phyloP scores from a whole-genome alignment of 2,888 invertebrate species.

The Epinotia demarniana region DNA sequence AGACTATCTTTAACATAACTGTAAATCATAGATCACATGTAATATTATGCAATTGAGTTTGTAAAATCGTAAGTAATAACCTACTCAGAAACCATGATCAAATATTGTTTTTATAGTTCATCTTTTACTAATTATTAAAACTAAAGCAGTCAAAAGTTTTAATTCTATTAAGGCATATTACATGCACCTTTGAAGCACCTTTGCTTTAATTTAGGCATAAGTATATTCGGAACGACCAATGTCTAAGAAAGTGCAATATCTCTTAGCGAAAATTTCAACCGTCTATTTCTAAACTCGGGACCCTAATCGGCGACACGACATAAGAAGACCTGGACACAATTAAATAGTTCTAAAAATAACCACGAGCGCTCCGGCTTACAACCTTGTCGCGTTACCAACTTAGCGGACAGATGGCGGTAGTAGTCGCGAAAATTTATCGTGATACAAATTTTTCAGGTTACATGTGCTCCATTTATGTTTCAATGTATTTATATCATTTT shows the following conservation, averaged over 20 bases:
- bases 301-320: constrained; percentile 32
- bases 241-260: neutral
- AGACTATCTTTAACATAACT: neutral
- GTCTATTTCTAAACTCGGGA: constrained; percentile 39
- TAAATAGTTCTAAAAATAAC: constrained; percentile 53
- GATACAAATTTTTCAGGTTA: constrained; percentile 51
- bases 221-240: neutral
- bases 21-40: neutral
- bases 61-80: neutral
- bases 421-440: constrained; percentile 56
- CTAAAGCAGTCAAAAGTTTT: too few relatives aligned
- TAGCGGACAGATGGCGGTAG: constrained; percentile 72
- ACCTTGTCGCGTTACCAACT: constrained; percentile 66
- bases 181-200: too few relatives aligned
- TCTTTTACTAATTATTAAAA: neutral
- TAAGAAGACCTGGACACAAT: constrained; percentile 47
- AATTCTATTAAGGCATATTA: too few relatives aligned
- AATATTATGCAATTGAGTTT: neutral
- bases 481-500: constrained; percentile 38
- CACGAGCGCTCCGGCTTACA: constrained; percentile 49
- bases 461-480: constrained; percentile 46
- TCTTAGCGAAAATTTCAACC: neutral
- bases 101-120: too few relatives aligned
- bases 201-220: too few relatives aligned
- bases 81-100: too few relatives aligned